phyloP scores from a whole-genome alignment of 2,113 vertebrate genomes.

The Cynocephalus volans region DNA sequence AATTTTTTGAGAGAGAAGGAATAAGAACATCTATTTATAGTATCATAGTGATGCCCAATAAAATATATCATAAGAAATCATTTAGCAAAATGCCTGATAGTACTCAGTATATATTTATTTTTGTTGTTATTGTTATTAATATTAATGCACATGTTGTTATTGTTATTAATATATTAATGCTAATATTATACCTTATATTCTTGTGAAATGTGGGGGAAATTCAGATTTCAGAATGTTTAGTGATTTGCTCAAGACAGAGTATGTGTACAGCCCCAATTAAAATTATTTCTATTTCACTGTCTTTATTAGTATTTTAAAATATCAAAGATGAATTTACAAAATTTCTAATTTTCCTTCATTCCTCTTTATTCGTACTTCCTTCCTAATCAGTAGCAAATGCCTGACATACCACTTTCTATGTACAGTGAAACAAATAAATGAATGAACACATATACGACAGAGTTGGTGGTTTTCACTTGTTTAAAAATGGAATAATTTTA shows the following conservation, averaged over 20 bases:
- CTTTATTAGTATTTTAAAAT: slow-evolving; percentile 53
- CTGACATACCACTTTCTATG: not conserved
- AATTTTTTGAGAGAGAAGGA: not conserved
- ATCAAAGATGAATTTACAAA: not conserved
- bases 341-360: not conserved
- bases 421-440: not conserved
- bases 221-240: no score
- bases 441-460: not conserved
- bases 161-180: no score
- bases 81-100: not conserved
- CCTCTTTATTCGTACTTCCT: not conserved
- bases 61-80: not conserved
- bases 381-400: not conserved
- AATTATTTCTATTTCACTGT: no score
- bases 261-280: no score
- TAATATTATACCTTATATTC: no score
- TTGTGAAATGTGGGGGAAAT: no score
- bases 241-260: no score
- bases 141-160: no score
- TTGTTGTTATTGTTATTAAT: no score
- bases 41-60: not conserved
- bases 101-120: no score
- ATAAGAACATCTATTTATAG: not conserved
- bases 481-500: not conserved
- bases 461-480: not conserved